phyloP scores from a whole-genome alignment of 2,113 vertebrate genomes.

The Thermophis baileyi region DNA sequence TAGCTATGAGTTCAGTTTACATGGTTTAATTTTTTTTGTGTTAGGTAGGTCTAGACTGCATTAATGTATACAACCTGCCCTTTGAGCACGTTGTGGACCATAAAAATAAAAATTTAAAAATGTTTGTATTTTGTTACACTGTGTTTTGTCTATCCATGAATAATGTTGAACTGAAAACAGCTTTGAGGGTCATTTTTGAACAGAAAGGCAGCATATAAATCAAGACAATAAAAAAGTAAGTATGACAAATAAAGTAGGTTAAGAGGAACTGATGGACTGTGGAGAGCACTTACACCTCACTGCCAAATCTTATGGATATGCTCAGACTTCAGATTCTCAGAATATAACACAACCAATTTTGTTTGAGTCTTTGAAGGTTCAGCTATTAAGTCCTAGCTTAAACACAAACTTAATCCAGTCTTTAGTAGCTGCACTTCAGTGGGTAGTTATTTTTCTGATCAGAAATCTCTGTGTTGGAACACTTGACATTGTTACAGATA shows the following conservation, averaged over 20 bases:
- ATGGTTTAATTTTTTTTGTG: background rate
- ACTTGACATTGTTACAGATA: background rate
- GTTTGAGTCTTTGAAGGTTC: background rate
- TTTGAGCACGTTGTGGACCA: background rate
- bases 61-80: background rate
- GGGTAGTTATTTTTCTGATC: background rate
- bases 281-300: background rate
- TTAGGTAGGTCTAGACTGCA: background rate
- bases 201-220: background rate
- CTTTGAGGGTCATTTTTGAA: background rate
- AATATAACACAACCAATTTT: background rate
- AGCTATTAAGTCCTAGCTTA: background rate
- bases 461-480: background rate
- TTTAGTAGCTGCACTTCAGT: background rate
- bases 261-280: background rate
- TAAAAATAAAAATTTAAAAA: background rate
- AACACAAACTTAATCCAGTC: conserved; percentile 1
- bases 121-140: background rate
- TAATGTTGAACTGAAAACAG: background rate
- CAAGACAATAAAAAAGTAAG: background rate
- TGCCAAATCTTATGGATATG: background rate
- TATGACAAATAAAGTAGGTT: background rate
- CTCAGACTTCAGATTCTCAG: background rate
- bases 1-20: background rate
- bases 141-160: background rate